Conservation (phyloP, 2,888 invertebrate genomes). For the Agrotis clavis region DNA sequence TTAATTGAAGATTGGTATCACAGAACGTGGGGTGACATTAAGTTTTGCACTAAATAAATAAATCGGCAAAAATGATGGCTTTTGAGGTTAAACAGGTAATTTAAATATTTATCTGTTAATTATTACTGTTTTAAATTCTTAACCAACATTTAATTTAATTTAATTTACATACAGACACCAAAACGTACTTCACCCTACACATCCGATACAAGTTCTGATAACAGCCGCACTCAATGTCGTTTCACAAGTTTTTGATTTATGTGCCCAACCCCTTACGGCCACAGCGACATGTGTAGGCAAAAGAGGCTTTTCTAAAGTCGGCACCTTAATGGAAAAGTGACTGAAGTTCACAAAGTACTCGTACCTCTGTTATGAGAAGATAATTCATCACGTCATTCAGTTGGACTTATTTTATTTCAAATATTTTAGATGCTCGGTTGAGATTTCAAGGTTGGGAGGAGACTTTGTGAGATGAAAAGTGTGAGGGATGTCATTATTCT, state of each 20-base stretch:
- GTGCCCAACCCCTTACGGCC: slow-evolving; percentile 56
- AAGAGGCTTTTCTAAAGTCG: slow-evolving; percentile 38
- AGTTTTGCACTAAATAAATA: too few species aligned
- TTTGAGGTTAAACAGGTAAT: too few species aligned
- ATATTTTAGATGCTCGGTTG: slow-evolving; percentile 8
- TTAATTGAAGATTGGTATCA: too few species aligned
- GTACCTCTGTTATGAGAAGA: slow-evolving; percentile 45
- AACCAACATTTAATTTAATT: background rate
- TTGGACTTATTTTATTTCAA: slow-evolving; percentile 8
- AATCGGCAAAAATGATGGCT: too few species aligned
- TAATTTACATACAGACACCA: background rate
- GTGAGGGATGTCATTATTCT: background rate
- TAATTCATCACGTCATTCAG: slow-evolving; percentile 50
- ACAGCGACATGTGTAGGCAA: slow-evolving; percentile 47
- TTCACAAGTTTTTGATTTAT: slow-evolving; percentile 85
- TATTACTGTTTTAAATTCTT: too few species aligned
- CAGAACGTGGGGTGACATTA: too few species aligned
- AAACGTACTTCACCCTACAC: slow-evolving; percentile 50
- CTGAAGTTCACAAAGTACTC: slow-evolving; percentile 54
- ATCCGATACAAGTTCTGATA: slow-evolving; percentile 55
- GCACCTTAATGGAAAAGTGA: slow-evolving; percentile 61
- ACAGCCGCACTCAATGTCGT: slow-evolving; percentile 73
- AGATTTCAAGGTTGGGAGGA: background rate
- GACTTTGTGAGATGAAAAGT: background rate
- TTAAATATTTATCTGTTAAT: too few species aligned